These are phyloP conservation scores for Drosophila suboccidentalis DNA, from an alignment of 2,888 invertebrate genomes.

Conservation along the genomic window DNA sequence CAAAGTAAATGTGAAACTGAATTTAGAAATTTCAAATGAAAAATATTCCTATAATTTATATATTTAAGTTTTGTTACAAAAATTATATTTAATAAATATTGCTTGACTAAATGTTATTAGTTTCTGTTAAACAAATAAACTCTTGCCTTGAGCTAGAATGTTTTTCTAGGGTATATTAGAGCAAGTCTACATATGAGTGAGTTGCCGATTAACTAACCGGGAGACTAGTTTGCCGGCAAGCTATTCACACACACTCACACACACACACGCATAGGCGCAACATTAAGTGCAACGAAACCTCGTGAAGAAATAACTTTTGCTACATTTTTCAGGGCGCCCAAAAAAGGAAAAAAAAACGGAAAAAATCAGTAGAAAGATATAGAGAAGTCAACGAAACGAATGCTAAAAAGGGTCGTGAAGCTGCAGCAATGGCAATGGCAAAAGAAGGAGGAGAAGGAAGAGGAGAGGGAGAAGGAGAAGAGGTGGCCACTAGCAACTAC, in stretches of 20 bases:
- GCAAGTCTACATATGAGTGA: conserved; percentile 4
- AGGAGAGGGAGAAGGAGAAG: background rate
- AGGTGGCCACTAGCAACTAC: conserved; percentile 46
- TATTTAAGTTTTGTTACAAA: too few species aligned
- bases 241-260: conserved; percentile 8
- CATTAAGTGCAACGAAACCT: conserved; percentile 68
- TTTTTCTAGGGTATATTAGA: background rate
- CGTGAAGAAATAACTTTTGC: conserved; percentile 79
- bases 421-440: conserved; percentile 7
- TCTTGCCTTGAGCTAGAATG: too few species aligned
- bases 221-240: conserved; percentile 44
- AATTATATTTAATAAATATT: too few species aligned
- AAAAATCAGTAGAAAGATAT: conserved; percentile 39
- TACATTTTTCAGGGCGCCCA: conserved; percentile 58
- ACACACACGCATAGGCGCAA: conserved; percentile 29
- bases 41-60: too few species aligned
- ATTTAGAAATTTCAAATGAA: too few species aligned
- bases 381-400: conserved; percentile 57
- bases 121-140: too few species aligned
- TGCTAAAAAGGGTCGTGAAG: conserved; percentile 41
- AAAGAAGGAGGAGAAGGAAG: conserved; percentile 7
- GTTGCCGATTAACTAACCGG: conserved; percentile 52
- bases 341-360: conserved; percentile 35
- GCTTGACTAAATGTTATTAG: too few species aligned
- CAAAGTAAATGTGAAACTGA: too few species aligned